Evolutionary conservation across 1,140 invertebrate genomes (phyloP), one percentile per base, ranked within the genome.

Genomic region (Maniola jurtina): DNA sequence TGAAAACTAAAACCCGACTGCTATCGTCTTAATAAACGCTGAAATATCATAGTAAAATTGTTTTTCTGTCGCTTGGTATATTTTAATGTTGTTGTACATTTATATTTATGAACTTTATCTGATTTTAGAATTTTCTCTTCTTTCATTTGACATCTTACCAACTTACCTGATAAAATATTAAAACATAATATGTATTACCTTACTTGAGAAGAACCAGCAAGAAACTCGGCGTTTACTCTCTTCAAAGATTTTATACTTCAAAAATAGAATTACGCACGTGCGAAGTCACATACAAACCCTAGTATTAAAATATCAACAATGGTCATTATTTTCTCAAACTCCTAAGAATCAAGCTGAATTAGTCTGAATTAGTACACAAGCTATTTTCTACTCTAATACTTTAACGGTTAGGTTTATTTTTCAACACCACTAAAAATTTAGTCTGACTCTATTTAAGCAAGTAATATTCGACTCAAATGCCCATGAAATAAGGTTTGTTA

Each of bases 291-390:
- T n/a, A 6, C 9, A n/a, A 5, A 45, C 9, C 13, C 11, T 45
- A 45, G 42, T 45, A n/a, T 45, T 45, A 45, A 55, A 55, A 35
- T 13, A 15, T 60, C 15, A 36, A 61, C 60, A 61, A 61, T 50
- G 25, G 60, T 35, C 16, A 48, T 61, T 52, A 8, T 14, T 61
- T 36, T 60, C 38, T 25, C 16, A 25, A 52, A 25, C 11, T 25
- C 16, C 34, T 54, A 13, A 13, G 52, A 54, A 25, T 54, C 0
- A 45, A 15, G n/a, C 11, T 35, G 15, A 61, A 52, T 61, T 61
- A 35, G 60, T 35, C 9, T 55, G n/a, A 35, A 61, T 61, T 62
- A 33, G 34, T 36, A 7, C 35, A n/a, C 45, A 55, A 9, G 2
- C 34, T 10, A 34, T 33, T 33, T 34, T 55, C 8, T 11, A 55